A percentile compares a stretch with the other conserved stretches of the same genome.
phyloP scores from a whole-genome alignment of 1,140 invertebrate genomes.

The Magallana angulata region DNA sequence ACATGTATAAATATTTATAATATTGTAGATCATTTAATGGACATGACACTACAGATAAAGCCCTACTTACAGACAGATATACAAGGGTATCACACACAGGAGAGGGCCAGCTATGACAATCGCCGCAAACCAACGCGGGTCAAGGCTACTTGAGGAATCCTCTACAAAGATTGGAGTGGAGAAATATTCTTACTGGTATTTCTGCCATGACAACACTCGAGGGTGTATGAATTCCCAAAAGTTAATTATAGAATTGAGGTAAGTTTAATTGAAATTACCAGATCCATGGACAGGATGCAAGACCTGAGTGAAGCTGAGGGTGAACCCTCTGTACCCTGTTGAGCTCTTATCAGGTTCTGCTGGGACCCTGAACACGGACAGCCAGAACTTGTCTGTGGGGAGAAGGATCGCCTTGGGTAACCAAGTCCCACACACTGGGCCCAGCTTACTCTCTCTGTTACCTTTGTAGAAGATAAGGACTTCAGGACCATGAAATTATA shows the following conservation, averaged over 20 bases:
- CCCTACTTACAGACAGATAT: constrained; percentile 10
- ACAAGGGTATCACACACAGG: background rate
- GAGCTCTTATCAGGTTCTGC: background rate
- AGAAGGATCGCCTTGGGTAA: background rate
- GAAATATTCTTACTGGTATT: too few species aligned
- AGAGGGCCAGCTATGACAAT: background rate
- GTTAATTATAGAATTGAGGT: too few species aligned
- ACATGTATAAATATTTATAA: too few species aligned
- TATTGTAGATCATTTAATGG: too few species aligned
- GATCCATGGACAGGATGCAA: background rate
- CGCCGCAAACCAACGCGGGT: background rate
- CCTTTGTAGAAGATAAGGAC: background rate
- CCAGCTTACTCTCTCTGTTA: constrained; percentile 6
- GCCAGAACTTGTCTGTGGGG: background rate
- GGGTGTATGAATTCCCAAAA: too few species aligned
- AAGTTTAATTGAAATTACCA: background rate
- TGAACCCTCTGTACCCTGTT: background rate
- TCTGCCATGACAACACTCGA: too few species aligned
- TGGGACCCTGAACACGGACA: background rate
- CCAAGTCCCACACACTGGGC: background rate
- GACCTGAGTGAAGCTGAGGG: background rate
- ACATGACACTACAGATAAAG: too few species aligned
- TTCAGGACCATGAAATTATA: too few species aligned
- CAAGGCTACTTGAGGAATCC: background rate
- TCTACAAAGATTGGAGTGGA: background rate